phyloP scores from a whole-genome alignment of 2,113 vertebrate species.

The Ia io region DNA sequence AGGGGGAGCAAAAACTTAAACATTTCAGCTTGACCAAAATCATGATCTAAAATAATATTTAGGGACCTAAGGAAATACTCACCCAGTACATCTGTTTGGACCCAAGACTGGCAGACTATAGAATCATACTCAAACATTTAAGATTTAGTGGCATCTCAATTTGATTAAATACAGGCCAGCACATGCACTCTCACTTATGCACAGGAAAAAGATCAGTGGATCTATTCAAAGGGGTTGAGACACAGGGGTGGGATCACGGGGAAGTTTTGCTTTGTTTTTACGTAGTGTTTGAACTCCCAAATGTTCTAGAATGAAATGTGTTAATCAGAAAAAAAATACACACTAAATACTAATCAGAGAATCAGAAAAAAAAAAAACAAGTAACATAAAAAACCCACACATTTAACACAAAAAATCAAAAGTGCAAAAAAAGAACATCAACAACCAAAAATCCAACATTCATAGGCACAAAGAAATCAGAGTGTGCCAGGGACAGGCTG shows the following conservation, averaged over 20 bases:
- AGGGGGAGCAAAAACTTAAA: not conserved
- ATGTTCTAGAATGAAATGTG: not conserved
- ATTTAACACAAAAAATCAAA: constrained; percentile 30
- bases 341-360: not conserved
- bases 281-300: not conserved
- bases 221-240: not conserved
- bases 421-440: not conserved
- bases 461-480: not conserved
- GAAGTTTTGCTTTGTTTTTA: not conserved
- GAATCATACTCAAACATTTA: not conserved
- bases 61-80: not conserved
- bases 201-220: not conserved
- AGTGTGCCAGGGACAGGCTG: not conserved
- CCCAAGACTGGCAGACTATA: no score
- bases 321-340: not conserved
- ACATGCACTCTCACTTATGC: not conserved
- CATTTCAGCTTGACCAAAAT: not conserved
- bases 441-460: no score
- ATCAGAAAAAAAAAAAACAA: not conserved
- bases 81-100: not conserved
- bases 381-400: not conserved
- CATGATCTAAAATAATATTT: not conserved
- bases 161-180: not conserved
- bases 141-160: not conserved
- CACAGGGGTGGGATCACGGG: not conserved